Base-by-base conservation (phyloP, 2,797 vertebrate species). In the Gorsachius magnificus region DNA sequence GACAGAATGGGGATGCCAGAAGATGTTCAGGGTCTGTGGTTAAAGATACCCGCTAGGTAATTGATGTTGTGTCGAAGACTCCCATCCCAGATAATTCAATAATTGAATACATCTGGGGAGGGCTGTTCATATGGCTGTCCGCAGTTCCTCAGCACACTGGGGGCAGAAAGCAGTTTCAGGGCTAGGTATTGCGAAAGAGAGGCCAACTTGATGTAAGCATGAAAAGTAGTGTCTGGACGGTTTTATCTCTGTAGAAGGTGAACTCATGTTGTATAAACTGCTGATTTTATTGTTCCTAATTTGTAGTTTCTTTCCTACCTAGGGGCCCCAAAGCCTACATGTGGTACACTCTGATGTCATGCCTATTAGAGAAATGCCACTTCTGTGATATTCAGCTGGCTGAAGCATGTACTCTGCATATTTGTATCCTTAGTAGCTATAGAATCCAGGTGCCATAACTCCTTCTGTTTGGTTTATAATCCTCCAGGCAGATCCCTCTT, bases 401-500 rank as follows among this genome's bases (percentile, higher is more conserved):
- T 95, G 68, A 75, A 89, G 50, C 7, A 1, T 82, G n/a, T 29
- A 13, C 31, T 85, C 48, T 75, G 26, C 19, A 1, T 84, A 48
- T 61, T 87, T 90, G 35, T 92, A 26, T 76, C 63, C 28, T 88
- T 87, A 77, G 69, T 24, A 86, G 85, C 83, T 83, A 28, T n/a
- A 51, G 92, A 81, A 78, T 93, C 50, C 74, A 87, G 75, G 75
- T 92, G 64, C 60, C 3, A 0, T 92, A 92, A 45, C 26, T 93
- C 56, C 56, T 92, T 31, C 48, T 94, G 51, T 87, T 87, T 75
- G 68, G 60, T 93, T 93, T 92, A 53, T 71, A 87, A 74, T 68
- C 26, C 75, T 91, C 20, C 51, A 89, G 46, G 38, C 35, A 77
- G n/a, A 69, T 66, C 66, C 46, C 43, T 90, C 19, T 77, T 94